A percentile compares a stretch with the other conserved stretches of the same genome.
Evolutionary conservation across 2,888 invertebrate species (phyloP).

Genomic region (Caenorhabditis becei): DNA sequence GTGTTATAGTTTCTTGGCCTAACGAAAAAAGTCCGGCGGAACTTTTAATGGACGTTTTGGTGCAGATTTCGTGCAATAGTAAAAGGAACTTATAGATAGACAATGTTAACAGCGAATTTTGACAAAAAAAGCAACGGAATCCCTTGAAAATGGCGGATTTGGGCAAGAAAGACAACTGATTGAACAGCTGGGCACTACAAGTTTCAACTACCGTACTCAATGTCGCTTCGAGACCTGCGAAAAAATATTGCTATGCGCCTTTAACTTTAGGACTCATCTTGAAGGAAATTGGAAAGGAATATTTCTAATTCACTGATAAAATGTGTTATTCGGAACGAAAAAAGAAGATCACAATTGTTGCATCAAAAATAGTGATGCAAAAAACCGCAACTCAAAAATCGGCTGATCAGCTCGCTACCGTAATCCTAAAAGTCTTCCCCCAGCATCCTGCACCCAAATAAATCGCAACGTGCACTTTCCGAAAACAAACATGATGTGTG

Average conservation of each 20-base stretch:
- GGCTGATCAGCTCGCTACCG: neutral
- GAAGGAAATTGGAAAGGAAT: too few relatives aligned
- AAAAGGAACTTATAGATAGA: too few relatives aligned
- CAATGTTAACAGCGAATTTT: too few relatives aligned
- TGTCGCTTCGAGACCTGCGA: neutral
- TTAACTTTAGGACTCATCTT: neutral
- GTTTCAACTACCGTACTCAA: neutral
- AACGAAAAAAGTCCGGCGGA: neutral
- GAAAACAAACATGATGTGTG: constrained; percentile 46
- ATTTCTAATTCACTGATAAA: too few relatives aligned
- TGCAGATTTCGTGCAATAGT: neutral
- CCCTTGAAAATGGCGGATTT: too few relatives aligned
- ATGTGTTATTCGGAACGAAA: too few relatives aligned
- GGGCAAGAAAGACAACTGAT: too few relatives aligned
- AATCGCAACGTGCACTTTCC: constrained; percentile 53
- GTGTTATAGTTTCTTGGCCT: neutral
- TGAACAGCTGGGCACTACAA: too few relatives aligned
- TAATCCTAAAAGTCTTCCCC: neutral
- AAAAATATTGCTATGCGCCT: neutral
- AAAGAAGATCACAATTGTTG: too few relatives aligned
- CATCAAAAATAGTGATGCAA: constrained; percentile 1
- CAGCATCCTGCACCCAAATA: constrained; percentile 35
- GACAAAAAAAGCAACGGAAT: neutral
- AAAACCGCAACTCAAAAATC: neutral
- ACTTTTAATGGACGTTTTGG: neutral